phyloP scores from a whole-genome alignment of 2,888 invertebrate species.

The Drosophila birchii region DNA sequence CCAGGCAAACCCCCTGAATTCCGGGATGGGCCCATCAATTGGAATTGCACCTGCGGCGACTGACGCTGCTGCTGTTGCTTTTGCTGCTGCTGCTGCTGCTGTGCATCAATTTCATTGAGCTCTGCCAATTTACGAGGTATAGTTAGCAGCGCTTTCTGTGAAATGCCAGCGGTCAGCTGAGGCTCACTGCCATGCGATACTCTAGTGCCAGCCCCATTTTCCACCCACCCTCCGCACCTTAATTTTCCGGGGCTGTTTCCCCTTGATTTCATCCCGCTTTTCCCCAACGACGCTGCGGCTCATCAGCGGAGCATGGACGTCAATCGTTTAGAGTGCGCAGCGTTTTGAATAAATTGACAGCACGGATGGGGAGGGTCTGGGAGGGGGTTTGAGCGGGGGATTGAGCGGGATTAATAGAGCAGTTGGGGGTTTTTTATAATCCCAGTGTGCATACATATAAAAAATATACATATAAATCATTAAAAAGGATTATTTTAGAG shows the following conservation, averaged over 20 bases:
- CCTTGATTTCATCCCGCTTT: slow-evolving; percentile 1
- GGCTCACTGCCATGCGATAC: slow-evolving; percentile 31
- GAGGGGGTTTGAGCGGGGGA: too few species aligned
- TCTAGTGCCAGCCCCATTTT: neutral
- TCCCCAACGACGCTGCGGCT: slow-evolving; percentile 2
- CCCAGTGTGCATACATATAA: slow-evolving; percentile 11
- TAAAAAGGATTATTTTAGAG: neutral
- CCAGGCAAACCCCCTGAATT: slow-evolving; percentile 9
- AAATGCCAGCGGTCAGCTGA: slow-evolving; percentile 48
- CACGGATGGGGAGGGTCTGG: neutral
- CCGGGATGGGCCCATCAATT: slow-evolving; percentile 45
- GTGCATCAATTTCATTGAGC: slow-evolving; percentile 52
- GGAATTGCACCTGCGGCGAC: slow-evolving; percentile 42
- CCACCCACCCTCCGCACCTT: neutral
- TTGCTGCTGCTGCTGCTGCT: slow-evolving; percentile 29
- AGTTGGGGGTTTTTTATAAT: slow-evolving; percentile 18
- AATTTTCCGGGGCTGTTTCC: neutral
- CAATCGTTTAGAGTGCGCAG: slow-evolving; percentile 50
- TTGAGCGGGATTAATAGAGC: slow-evolving; percentile 6
- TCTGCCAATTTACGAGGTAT: slow-evolving; percentile 51
- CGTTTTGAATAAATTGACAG: slow-evolving; percentile 49
- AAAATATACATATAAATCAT: slow-evolving; percentile 4
- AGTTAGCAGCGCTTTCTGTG: slow-evolving; percentile 48
- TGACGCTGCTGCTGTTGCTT: slow-evolving; percentile 10
- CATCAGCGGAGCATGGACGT: slow-evolving; percentile 41